Evolutionary conservation across 2,797 vertebrate species (phyloP).

Genomic region (Esox masquinongy): DNA sequence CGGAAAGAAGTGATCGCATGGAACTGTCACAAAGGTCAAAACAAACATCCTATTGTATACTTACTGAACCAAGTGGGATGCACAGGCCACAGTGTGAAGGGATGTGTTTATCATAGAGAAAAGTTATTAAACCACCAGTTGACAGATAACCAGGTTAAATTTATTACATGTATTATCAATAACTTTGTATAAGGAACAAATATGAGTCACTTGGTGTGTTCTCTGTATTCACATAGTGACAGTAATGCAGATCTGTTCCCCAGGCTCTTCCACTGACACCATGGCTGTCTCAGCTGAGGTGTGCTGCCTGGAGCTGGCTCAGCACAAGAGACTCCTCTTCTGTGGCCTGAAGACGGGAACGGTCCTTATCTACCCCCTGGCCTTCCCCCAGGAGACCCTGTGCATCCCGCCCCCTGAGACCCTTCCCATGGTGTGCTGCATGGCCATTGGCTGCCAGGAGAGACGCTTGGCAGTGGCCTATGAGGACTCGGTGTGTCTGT

Average conservation of each 20-base stretch:
- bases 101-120: not conserved
- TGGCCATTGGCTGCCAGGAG: constrained; percentile 68
- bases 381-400: constrained; percentile 70
- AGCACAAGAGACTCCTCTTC: constrained; percentile 76
- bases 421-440: constrained; percentile 57
- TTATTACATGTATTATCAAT: too few species aligned
- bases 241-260: not conserved
- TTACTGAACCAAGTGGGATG: not conserved
- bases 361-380: constrained; percentile 78
- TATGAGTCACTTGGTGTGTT: not conserved
- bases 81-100: not conserved
- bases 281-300: constrained; percentile 68
- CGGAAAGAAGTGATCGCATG: constrained; percentile 76
- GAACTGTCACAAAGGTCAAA: constrained; percentile 74
- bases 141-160: too few species aligned
- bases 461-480: constrained; percentile 71
- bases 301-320: constrained; percentile 75
- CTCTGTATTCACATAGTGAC: not conserved
- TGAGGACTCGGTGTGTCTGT: constrained; percentile 64
- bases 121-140: too few species aligned
- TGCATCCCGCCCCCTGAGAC: constrained; percentile 79
- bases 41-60: too few species aligned
- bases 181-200: too few species aligned
- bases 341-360: constrained; percentile 76
- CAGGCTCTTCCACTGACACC: constrained; percentile 64